Conservation (phyloP, 2,113 vertebrate genomes). For the Otus sunia region DNA sequence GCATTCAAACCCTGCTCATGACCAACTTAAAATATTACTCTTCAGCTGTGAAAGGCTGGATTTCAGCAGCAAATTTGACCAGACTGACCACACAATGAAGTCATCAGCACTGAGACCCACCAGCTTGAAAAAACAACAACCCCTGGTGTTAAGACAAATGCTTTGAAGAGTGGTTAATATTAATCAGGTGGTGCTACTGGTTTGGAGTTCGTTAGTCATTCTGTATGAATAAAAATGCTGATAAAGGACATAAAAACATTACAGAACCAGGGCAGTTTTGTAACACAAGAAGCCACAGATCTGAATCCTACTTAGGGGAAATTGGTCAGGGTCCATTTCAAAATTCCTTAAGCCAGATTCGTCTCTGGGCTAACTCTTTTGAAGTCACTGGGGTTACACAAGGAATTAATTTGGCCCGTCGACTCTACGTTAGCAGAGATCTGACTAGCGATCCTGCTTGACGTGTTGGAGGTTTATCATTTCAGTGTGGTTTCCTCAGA, state of each 20-base stretch:
- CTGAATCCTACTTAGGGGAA: neutral
- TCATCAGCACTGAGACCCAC: conserved; percentile 51
- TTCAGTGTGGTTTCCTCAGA: conserved; percentile 8
- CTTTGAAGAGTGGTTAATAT: conserved; percentile 64
- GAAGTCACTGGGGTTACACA: conserved; percentile 38
- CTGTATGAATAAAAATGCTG: conserved; percentile 29
- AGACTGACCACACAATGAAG: conserved; percentile 63
- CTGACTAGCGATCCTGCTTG: neutral
- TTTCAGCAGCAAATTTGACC: conserved; percentile 55
- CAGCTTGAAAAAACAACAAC: conserved; percentile 45
- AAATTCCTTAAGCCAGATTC: conserved; percentile 44
- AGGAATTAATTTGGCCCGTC: conserved; percentile 40
- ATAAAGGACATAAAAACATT: conserved; percentile 26
- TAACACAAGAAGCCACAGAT: conserved; percentile 42
- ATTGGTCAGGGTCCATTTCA: conserved; percentile 44
- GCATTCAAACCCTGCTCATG: conserved; percentile 10
- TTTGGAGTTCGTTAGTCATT: conserved; percentile 49
- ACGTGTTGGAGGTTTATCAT: neutral
- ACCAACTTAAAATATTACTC: conserved; percentile 55
- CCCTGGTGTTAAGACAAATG: conserved; percentile 59
- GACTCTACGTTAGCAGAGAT: neutral
- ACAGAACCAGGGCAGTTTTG: conserved; percentile 24
- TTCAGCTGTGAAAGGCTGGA: conserved; percentile 25
- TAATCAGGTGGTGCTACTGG: conserved; percentile 64
- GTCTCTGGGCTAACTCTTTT: conserved; percentile 27